These are phyloP conservation scores for Motacilla alba DNA, from an alignment of 2,113 vertebrate species.

Conservation along the genomic window DNA sequence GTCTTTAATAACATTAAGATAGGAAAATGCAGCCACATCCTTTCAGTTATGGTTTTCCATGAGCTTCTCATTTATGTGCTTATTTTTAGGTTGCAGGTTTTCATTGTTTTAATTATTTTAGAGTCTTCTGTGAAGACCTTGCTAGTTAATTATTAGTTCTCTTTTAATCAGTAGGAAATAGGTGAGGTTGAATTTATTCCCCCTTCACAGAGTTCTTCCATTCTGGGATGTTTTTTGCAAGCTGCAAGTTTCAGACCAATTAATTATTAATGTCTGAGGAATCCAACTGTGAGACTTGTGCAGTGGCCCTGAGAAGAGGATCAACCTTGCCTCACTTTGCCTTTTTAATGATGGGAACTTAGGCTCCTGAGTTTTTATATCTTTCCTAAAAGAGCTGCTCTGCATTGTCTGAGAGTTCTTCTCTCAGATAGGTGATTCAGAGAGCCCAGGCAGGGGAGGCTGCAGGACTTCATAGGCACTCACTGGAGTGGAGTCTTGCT, in stretches of 20 bases:
- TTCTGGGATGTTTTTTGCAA: neutral
- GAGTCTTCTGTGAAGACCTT: neutral
- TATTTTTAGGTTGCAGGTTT: neutral
- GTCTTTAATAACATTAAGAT: neutral
- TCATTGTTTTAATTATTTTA: neutral
- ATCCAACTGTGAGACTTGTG: neutral
- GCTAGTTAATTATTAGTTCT: neutral
- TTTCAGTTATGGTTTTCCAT: neutral
- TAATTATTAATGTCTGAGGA: neutral
- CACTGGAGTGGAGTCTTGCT: neutral
- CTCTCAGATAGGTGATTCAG: neutral
- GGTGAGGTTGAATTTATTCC: neutral
- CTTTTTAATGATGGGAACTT: neutral
- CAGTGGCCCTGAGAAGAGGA: neutral
- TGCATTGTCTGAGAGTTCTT: neutral
- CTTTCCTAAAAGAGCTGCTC: neutral
- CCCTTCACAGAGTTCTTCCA: neutral
- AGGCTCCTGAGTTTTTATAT: neutral
- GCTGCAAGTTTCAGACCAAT: neutral
- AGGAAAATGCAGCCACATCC: neutral
- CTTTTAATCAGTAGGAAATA: neutral
- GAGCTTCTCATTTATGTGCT: neutral
- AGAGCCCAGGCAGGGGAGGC: neutral
- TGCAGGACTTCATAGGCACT: neutral
- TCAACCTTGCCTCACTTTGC: neutral